Evolutionary conservation across 2,797 vertebrate genomes (phyloP).

Genomic region (Sebastes wilsoni): DNA sequence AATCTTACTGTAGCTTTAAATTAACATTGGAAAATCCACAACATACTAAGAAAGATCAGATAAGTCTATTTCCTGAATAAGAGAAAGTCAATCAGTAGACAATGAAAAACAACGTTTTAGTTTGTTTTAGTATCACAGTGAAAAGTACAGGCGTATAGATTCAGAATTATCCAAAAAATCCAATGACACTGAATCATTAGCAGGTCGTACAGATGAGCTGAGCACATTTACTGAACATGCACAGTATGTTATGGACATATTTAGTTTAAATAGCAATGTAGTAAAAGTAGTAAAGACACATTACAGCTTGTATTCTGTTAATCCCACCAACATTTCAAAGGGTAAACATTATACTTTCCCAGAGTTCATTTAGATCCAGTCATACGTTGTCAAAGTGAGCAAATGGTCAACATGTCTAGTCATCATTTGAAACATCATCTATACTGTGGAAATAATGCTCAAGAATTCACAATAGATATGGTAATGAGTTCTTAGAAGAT

Average conservation of each 20-base stretch:
- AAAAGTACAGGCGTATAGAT: slow-evolving; percentile 15
- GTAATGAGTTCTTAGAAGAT: background rate
- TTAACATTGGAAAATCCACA: slow-evolving; percentile 4
- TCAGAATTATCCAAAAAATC: background rate
- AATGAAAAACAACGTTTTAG: background rate
- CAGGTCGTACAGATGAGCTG: slow-evolving; percentile 1
- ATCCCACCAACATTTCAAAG: slow-evolving; percentile 18
- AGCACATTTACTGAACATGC: slow-evolving; percentile 37
- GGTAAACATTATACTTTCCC: slow-evolving; percentile 38
- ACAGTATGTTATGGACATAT: slow-evolving; percentile 4
- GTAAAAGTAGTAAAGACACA: slow-evolving; percentile 12
- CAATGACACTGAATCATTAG: background rate
- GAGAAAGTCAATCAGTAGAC: background rate
- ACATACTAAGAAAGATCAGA: background rate
- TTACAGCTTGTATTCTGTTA: slow-evolving; percentile 7
- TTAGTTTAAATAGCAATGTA: slow-evolving; percentile 9
- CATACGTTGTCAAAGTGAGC: background rate
- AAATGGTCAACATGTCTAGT: background rate
- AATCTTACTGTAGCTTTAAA: slow-evolving; percentile 16
- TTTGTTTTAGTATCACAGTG: slow-evolving; percentile 20
- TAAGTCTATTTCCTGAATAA: background rate
- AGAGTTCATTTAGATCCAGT: slow-evolving; percentile 13
- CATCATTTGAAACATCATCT: background rate
- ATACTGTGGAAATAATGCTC: background rate
- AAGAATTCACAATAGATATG: background rate